Base-by-base conservation (phyloP, 2,113 vertebrate species). In the Pseudorasbora parva region DNA sequence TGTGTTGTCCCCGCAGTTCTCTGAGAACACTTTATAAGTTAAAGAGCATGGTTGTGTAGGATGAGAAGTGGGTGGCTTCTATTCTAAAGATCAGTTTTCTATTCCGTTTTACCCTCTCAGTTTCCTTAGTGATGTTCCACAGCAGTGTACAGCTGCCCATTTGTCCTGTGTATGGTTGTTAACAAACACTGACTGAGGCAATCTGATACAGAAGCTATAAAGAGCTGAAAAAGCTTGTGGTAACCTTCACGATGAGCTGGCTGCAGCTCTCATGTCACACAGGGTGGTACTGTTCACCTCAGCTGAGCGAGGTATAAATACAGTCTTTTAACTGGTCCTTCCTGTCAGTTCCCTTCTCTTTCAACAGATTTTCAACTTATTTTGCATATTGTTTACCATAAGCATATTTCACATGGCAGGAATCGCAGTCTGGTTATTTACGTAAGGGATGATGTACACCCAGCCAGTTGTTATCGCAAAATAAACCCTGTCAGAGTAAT, bases 41-140 rank as follows among this genome's bases (percentile, higher is more conserved):
- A 51, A 62, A 57, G 43, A 66, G 78, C 27, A 74, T 9, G 45
- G 57, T 45, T 33, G 82, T 41, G 73, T 84, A n/a, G 59, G 74
- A 27, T 66, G 78, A 75, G 62, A 71, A 59, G 78, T 85, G 78
- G 84, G 78, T 74, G 78, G 78, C 45, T 82, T 68, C 60, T 59
- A 51, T 81, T 85, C 45, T 54, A 54, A 76, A 68, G 14, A 76
- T 8, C 66, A 56, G 8, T 17, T 72, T n/a, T 80, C 60, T 8
- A 30, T 80, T 80, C 51, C 21, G 27, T 4, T 76, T 76, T 25
- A 80, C 14, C 60, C 54, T 23, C 21, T 37, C 74, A n/a, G 66
- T 69, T 77, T 23, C 30, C 74, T 77, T 3, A 1, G n/a, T 45
- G 76, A 78, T 78, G 41, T 49, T 80, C 2, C n/a, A 60, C 33